Base-by-base conservation (phyloP, 2,797 vertebrate species). In the Ptychobarbus kaznakovi region DNA sequence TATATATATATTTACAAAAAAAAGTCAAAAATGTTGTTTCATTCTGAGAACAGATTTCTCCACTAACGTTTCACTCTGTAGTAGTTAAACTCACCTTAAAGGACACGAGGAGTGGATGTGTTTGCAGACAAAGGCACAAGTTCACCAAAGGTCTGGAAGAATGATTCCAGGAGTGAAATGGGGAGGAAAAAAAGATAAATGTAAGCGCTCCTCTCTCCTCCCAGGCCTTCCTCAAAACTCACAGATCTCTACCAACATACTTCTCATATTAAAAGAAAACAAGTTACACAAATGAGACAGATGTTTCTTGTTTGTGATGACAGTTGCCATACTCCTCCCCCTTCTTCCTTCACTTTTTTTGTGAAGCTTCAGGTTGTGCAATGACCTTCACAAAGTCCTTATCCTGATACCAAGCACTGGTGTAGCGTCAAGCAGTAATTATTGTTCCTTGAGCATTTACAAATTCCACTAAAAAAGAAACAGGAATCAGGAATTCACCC, bases 241-340 rank as follows among this genome's bases (percentile, higher is more conserved):
- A 91, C 90, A 94, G 94, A 95, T 95, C 93, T 94, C 93, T 89
- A 90, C 90, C 93, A 93, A 93, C 94, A 96, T 96, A 95, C 93
- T 96, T 96, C 93, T 95, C 94, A 95, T 96, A 96, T 96, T 96
- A 96, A 96, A 96, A 96, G 95, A 96, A 96, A 96, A 96, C 95
- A 96, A 95, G 95, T 96, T 94, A 94, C 94, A 94, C 94, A 95
- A 96, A 96, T 95, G 93, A 95, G 95, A 95, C 95, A 96, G 93
- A 95, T 96, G 95, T 94, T 96, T 96, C 95, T 95, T 95, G 95
- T 96, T 96, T 95, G 92, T 93, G 93, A 95, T 95, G 95, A 96
- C 95, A 95, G 93, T 95, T 95, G 92, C 92, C 91, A 88, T 93
- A 92, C 92, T 89, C 91, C 87, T 89, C 69, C 86, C 72, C 35